Evolutionary conservation across 2,797 vertebrate genomes (phyloP), one percentile per base, ranked within the genome.

Genomic region (Triplophysa bombifrons): DNA sequence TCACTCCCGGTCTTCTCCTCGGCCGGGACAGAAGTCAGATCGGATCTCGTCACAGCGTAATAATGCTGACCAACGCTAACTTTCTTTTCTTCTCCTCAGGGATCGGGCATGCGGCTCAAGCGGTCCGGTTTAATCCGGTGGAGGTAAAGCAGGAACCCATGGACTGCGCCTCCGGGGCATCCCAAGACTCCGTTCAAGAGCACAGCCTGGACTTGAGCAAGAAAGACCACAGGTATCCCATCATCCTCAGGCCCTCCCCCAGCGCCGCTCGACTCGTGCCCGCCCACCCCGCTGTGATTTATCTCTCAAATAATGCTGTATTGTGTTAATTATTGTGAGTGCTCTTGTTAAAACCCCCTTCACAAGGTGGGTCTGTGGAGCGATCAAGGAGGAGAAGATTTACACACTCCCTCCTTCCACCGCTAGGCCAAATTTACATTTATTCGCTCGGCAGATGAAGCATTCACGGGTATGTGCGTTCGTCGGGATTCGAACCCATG

Each of bases 191-290:
- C 77, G 82, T 94, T 30, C 98, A 98, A 87, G 96, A 99, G 85
- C 95, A 96, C 84, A 99, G 96, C 88, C 88, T 98, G 90, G 96
- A 98, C 93, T 93, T 99, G 89, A 98, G 97, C 71, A 93, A 96
- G 90, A 99, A 98, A 88, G 97, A 98, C 73, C 93, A 95, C 16
- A 94, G 97, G 97, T 99, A 85, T 4, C 53, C 69, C 61, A 38
- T 79, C 44, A 38, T 53, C n/a, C 48, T 20, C 50, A 8, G 19
- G 48, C 19, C 10, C 13, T 22, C 30, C 30, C 19, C n/a, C 25
- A 58, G 56, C 22, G 22, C 74, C 56, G 41, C 73, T 76, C 65
- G 1, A 4, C 25, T 9, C 60, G 14, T 27, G 2, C 75, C 56
- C 51, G 11, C 38, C 75, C 1, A 27, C 16, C 56, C 38, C 44